Evolutionary conservation across 2,113 vertebrate genomes (phyloP).

Genomic region (Calidris pugnax): DNA sequence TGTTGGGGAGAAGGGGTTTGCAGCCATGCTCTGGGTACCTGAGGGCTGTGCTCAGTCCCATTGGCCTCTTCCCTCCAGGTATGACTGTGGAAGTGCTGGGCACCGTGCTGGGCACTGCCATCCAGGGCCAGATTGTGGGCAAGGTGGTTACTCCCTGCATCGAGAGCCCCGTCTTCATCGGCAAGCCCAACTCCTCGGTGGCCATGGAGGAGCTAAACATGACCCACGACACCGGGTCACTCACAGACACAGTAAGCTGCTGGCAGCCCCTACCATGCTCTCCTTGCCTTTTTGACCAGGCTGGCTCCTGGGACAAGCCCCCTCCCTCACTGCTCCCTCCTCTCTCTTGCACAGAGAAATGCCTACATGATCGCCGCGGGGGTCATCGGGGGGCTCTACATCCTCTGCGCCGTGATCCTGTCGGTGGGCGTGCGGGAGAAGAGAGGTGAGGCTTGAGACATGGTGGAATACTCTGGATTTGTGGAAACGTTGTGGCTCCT

Average conservation of each 20-base stretch:
- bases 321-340: background rate
- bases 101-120: constrained; percentile 88
- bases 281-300: background rate
- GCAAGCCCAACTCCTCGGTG: constrained; percentile 46
- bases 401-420: constrained; percentile 85
- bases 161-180: background rate
- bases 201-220: constrained; percentile 67
- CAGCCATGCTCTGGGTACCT: background rate
- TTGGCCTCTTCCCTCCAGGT: constrained; percentile 71
- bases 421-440: constrained; percentile 85
- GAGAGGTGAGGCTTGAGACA: constrained; percentile 75
- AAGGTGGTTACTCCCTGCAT: constrained; percentile 79
- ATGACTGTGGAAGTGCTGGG: constrained; percentile 95
- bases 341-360: constrained; percentile 73
- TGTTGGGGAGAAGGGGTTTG: background rate
- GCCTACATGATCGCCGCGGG: constrained; percentile 89
- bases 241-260: constrained; percentile 81
- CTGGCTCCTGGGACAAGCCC: background rate
- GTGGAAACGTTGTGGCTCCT: background rate
- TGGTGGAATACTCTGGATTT: rapidly evolving
- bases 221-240: constrained; percentile 51
- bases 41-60: background rate
- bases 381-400: constrained; percentile 86
- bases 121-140: constrained; percentile 95
- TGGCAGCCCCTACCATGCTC: rapidly evolving